Percentiles rank a stretch among this genome's conserved stretches.
phyloP scores from a whole-genome alignment of 2,113 vertebrate species.

The Arvicanthis niloticus region DNA sequence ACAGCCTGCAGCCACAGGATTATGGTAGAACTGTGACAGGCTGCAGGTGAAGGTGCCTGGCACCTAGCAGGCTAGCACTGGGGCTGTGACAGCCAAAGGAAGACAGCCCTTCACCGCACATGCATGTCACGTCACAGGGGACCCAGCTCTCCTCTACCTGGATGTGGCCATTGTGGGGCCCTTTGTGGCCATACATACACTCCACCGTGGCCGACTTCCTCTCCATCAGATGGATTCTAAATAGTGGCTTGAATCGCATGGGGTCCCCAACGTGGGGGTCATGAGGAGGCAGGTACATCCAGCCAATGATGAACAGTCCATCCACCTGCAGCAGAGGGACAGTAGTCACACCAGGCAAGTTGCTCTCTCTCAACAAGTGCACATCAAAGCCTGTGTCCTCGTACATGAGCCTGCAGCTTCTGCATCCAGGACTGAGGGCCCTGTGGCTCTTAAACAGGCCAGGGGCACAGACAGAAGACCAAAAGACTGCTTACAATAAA shows the following conservation, averaged over 20 bases:
- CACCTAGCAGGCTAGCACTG: not conserved
- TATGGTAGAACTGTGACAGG: not conserved
- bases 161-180: constrained; percentile 97
- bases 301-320: constrained; percentile 96
- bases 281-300: constrained; percentile 99
- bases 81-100: not conserved
- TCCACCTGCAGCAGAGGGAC: constrained; percentile 90
- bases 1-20: not conserved
- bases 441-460: not conserved
- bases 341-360: accelerated
- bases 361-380: not conserved
- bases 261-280: constrained; percentile 97
- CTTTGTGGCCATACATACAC: constrained; percentile 99
- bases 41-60: not conserved
- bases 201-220: constrained; percentile 94
- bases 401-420: accelerated
- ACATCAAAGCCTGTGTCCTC: not conserved
- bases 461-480: accelerated
- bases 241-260: constrained; percentile 97
- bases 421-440: not conserved
- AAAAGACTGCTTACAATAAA: accelerated
- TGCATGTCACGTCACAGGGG: not conserved
- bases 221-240: constrained; percentile 96
- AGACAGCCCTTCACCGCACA: not conserved
- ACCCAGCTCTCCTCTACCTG: constrained; percentile 88